phyloP scores from a whole-genome alignment of 2,888 invertebrate genomes.

The Timema cristinae region DNA sequence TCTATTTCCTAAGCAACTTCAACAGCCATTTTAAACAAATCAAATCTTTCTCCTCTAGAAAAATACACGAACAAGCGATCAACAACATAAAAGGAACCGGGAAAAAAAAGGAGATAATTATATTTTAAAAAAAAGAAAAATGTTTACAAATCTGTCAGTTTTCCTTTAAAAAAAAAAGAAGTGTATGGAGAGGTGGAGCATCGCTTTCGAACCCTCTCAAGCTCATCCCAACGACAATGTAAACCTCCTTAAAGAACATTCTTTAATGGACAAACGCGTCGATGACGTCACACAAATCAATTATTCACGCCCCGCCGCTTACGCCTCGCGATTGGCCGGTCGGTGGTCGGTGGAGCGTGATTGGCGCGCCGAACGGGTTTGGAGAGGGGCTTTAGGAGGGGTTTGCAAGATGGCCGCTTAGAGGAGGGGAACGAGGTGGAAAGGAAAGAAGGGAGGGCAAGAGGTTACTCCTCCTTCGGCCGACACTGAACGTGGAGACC shows the following conservation, averaged over 20 bases:
- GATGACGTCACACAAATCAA: slow-evolving; percentile 28
- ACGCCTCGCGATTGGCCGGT: slow-evolving; percentile 21
- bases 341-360: slow-evolving; percentile 15
- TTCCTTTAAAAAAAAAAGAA: no score
- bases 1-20: no score
- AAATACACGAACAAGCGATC: no score
- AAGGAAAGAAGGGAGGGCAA: not conserved
- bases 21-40: no score
- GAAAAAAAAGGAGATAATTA: slow-evolving; percentile 1
- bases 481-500: not conserved
- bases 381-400: slow-evolving; percentile 19
- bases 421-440: slow-evolving; percentile 4
- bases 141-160: slow-evolving; percentile 13
- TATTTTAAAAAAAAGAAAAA: not conserved
- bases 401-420: slow-evolving; percentile 28
- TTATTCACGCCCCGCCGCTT: slow-evolving; percentile 24
- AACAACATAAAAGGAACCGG: not conserved
- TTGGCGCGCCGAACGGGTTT: slow-evolving; percentile 19
- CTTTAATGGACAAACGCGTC: slow-evolving; percentile 29
- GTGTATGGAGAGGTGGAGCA: not conserved
- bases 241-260: slow-evolving; percentile 14
- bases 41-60: no score
- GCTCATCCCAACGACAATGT: slow-evolving; percentile 12
- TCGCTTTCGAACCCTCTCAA: not conserved
- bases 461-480: not conserved